Base-by-base conservation (phyloP, 2,113 vertebrate genomes). In the Menidia beryllina region DNA sequence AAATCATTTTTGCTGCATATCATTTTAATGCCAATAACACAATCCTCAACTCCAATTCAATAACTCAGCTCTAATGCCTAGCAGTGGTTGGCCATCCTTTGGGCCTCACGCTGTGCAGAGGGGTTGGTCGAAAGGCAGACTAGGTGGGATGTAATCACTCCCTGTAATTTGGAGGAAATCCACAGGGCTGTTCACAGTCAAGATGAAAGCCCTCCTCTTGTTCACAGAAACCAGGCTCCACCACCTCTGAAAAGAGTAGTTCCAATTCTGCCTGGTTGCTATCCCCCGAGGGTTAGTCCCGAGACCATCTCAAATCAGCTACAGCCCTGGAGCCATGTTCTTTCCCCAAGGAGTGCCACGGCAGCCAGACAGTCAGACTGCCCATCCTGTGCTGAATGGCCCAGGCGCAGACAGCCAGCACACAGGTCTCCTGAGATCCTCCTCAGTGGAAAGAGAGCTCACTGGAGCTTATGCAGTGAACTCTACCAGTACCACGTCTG, bases 91-190 rank as follows among this genome's bases (percentile, higher is more conserved):
- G 76, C 52, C 66, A 64, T 60, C 86, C 78, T 49, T 48, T 24
- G 71, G 85, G 72, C 75, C 75, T 60, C 36, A 25, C 62, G 61
- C 70, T 70, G 77, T 58, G 82, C 21, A 64, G 64, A 63, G 51
- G 69, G 54, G 74, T 69, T 69, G 74, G 62, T 72, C 34, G 48
- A 13, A 38, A 72, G 80, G 60, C 67, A 79, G 65, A 77, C 61
- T 41, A 86, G 90, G 88, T 84, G 83, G 84, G 85, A 84, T 74
- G 87, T 82, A 87, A 90, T 89, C 89, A 86, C 86, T 87, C 74
- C 78, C 81, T 90, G 83, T 89, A 92, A 92, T 92, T 91, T 92
- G 72, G 81, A 91, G 76, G 74, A 90, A 89, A 91, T 88, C 80
- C 89, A 81, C 86, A 61, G 77, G 86, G 86, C 84, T 70, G 76